Evolutionary conservation across 2,888 invertebrate genomes (phyloP), one percentile per base, ranked within the genome.

Genomic region (Eledone cirrhosa): DNA sequence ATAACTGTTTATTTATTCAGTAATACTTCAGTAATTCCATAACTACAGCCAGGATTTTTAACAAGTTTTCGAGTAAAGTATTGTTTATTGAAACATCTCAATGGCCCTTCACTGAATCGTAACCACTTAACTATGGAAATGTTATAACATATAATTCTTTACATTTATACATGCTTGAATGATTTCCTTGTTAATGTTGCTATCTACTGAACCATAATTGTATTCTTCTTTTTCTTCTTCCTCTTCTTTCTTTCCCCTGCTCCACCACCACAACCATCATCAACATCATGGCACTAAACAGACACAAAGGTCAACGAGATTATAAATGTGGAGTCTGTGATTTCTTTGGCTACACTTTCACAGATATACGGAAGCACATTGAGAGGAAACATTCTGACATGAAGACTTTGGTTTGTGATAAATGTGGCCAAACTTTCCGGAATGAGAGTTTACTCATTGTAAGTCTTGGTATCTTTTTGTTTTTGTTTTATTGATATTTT

Each of bases 301-400:
- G 91, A 80, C 91, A 91, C 80, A 89, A 86, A 79, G 91, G 91
- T 13, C 91, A 91, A 82, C 81, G 89, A 75, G 91, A 91, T 80
- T 91, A 91, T 85, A 91, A 91, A 80, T 91, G 91, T 84, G 91
- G 91, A 1, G 89, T 90, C 0, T 91, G 91, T 85, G 90, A 90
- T 78, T 91, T 90, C 85, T 91, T 88, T 80, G 91, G 91, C 29
- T 91, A 91, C 82, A 91, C 91, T 2, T 91, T 90, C 83, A 91
- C 91, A 3, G 91, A 91, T 83, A 91, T 91, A 78, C 83, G 91
- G 69, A 91, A 91, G 84, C 91, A 91, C 83, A 91, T 91, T 27
- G 91, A 91, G 80, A 84, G 91, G 19, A 89, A 89, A 82, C 91
- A 91, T 81, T 83, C 89, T 2, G 89, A 89, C 80, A 82, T 86